Percentiles rank a stretch among this genome's conserved stretches.
Conservation (phyloP, 2,888 invertebrate genomes). For the Lasioglossum morio region DNA sequence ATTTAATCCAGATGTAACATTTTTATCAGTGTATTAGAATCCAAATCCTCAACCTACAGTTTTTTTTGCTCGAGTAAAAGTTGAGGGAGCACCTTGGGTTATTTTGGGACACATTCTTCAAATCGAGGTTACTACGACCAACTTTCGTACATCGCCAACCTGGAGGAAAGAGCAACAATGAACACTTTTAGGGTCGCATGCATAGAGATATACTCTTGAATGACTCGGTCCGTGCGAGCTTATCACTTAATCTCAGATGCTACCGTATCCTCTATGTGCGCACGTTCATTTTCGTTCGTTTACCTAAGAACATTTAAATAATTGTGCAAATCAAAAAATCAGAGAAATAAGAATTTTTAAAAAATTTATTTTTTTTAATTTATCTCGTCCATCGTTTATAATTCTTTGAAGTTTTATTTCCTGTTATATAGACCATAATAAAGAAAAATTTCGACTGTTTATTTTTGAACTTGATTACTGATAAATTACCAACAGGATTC, state of each 20-base stretch:
- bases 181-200: constrained; percentile 1
- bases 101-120: background rate
- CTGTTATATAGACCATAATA: too few species aligned
- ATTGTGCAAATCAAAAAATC: background rate
- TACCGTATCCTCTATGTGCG: background rate
- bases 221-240: background rate
- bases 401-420: too few species aligned
- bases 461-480: too few species aligned
- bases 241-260: background rate
- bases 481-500: background rate
- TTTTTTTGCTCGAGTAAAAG: background rate
- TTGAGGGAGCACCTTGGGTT: background rate
- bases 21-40: background rate
- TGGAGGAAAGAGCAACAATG: constrained; percentile 5
- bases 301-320: background rate
- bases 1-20: background rate
- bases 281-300: background rate
- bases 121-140: constrained; percentile 1
- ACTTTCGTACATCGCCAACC: background rate
- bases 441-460: too few species aligned
- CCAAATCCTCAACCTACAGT: background rate
- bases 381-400: too few species aligned
- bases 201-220: background rate
- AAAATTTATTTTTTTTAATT: background rate
- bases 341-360: background rate